phyloP scores from a whole-genome alignment of 2,113 vertebrate species.

The Urocynchramus pylzowi region DNA sequence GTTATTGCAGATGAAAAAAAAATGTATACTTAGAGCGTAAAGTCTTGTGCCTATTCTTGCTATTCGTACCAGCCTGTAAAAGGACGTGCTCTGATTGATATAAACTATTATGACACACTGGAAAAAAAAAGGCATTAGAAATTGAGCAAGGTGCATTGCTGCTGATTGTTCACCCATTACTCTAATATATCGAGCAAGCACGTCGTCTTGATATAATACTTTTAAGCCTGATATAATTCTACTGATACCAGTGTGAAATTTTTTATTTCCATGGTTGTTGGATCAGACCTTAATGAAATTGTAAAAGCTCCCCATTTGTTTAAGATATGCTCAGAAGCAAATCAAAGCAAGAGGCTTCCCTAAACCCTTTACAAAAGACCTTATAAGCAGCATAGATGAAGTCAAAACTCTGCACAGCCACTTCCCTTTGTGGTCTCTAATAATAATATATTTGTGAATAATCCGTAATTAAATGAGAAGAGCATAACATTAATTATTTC shows the following conservation, averaged over 20 bases:
- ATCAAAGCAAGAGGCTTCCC: not conserved
- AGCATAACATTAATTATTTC: slow-evolving; percentile 80
- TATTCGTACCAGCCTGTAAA: not conserved
- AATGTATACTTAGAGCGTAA: not conserved
- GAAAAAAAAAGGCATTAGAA: not conserved
- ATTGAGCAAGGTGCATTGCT: not conserved
- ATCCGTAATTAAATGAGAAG: slow-evolving; percentile 77
- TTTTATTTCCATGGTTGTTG: not conserved
- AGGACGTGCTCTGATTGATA: not conserved
- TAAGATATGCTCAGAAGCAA: not conserved
- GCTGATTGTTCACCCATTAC: not conserved
- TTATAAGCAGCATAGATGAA: not conserved
- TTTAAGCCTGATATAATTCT: not conserved
- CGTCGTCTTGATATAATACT: accelerated
- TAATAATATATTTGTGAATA: slow-evolving; percentile 75
- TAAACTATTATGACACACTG: not conserved
- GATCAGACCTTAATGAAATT: not conserved
- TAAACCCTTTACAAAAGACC: not conserved
- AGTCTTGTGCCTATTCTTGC: not conserved
- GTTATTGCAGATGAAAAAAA: not conserved
- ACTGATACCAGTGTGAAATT: not conserved
- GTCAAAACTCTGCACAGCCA: slow-evolving; percentile 11
- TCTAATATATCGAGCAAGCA: not conserved
- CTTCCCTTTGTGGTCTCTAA: slow-evolving; percentile 62
- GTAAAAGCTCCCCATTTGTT: not conserved